Evolutionary conservation across 2,888 invertebrate species (phyloP), one percentile per base, ranked within the genome.

Genomic region (Sinhomidia bicolor): DNA sequence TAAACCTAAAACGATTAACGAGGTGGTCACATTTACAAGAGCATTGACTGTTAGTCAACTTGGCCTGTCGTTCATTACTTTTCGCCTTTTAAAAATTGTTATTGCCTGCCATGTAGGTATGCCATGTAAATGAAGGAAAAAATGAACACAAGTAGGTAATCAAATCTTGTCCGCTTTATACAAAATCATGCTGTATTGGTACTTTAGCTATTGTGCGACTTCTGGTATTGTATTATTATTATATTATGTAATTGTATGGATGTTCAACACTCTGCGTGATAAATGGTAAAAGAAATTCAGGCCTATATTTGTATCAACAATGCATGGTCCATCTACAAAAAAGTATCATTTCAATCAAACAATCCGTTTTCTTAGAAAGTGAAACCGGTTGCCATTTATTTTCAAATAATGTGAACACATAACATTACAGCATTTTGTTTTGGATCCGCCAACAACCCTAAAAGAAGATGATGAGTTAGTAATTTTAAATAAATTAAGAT

Each of bases 301-400:
- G n/a, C n/a, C n/a, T n/a, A n/a, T n/a, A n/a, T n/a, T n/a, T n/a
- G n/a, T n/a, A n/a, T n/a, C n/a, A n/a, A n/a, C n/a, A n/a, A n/a
- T n/a, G n/a, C n/a, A n/a, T n/a, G n/a, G n/a, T n/a, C n/a, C n/a
- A n/a, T n/a, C n/a, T n/a, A n/a, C n/a, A n/a, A n/a, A 41, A 41
- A 10, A 20, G 20, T 71, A 71, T 71, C 26, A 47, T 12, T 74
- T 74, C n/a, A 47, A 74, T 74, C 47, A 26, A 74, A 26, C 47
- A 74, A 74, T 74, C 44, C 26, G 14, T 1, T 2, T 74, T 74
- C 74, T 74, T n/a, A 10, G 74, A 74, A 74, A 74, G 44, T 74
- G 74, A 74, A 74, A 74, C 74, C 74, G 74, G 47, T 74, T 74
- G 74, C 47, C 2, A n/a, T 74, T 71, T 36, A 68, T n/a, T 10